A percentile compares a stretch with the other conserved stretches of the same genome.
Conservation (phyloP, 2,888 invertebrate genomes). For the Dolichomitus sp. region DNA sequence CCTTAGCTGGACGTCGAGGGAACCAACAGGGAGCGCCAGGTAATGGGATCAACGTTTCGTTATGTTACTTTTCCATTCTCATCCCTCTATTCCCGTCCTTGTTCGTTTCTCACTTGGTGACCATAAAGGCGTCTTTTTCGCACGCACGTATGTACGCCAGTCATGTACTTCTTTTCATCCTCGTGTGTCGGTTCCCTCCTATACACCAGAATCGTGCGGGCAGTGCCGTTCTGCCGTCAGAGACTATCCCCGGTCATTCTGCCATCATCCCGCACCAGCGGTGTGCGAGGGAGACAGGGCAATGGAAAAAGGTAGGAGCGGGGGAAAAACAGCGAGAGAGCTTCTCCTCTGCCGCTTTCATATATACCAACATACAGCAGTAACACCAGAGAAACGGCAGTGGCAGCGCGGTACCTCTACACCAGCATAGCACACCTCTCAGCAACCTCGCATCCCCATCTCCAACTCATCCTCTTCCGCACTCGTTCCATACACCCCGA, state of each 20-base stretch:
- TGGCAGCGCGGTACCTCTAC: conserved; percentile 33
- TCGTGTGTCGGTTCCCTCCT: conserved; percentile 72
- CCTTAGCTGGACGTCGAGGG: conserved; percentile 50
- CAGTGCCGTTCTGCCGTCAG: conserved; percentile 38
- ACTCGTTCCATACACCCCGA: conserved; percentile 49
- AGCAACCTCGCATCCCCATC: conserved; percentile 52
- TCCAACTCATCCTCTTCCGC: conserved; percentile 44
- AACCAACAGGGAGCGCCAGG: conserved; percentile 75
- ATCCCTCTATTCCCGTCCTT: conserved; percentile 70
- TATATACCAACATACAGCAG: conserved; percentile 34
- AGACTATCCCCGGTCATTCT: conserved; percentile 55
- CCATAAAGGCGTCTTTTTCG: conserved; percentile 62
- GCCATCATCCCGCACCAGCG: conserved; percentile 49
- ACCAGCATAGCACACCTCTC: conserved; percentile 45
- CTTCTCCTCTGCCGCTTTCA: conserved; percentile 53
- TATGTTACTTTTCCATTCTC: conserved; percentile 85
- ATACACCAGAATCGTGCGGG: conserved; percentile 58
- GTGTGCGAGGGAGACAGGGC: conserved; percentile 24
- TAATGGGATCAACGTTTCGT: conserved; percentile 86
- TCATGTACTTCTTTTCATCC: conserved; percentile 65
- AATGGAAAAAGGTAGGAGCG: conserved; percentile 6
- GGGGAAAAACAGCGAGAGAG: conserved; percentile 32
- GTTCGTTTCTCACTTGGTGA: conserved; percentile 59
- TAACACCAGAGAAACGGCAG: conserved; percentile 24
- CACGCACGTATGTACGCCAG: conserved; percentile 16